These are phyloP conservation scores for Luehdorfia chinensis DNA, from an alignment of 1,140 invertebrate genomes.

Conservation along the genomic window DNA sequence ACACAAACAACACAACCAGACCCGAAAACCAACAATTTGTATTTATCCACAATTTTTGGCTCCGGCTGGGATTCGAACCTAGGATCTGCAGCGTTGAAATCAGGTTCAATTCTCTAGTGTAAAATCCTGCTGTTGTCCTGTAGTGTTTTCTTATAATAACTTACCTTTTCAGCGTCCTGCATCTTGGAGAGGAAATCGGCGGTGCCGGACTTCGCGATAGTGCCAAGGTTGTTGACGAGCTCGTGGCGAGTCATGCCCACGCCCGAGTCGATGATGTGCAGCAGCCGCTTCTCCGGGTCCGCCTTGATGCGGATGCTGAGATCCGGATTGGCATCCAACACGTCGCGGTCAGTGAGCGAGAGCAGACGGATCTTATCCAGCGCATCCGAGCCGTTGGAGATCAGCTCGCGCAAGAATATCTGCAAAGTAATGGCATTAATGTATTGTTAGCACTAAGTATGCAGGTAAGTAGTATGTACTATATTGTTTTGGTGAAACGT, in stretches of 20 bases:
- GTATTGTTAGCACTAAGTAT: too few relatives aligned
- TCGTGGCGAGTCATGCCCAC: slow-evolving; percentile 99
- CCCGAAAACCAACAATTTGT: too few relatives aligned
- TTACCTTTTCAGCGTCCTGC: slow-evolving; percentile 80
- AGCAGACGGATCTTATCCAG: slow-evolving; percentile 96
- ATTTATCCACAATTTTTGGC: too few relatives aligned
- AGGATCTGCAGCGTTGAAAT: too few relatives aligned
- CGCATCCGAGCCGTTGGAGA: slow-evolving; percentile 98
- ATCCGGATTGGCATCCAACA: slow-evolving; percentile 88
- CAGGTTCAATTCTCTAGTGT: too few relatives aligned
- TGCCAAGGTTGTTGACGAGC: slow-evolving; percentile 97
- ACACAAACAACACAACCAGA: too few relatives aligned
- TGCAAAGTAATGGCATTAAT: too few relatives aligned
- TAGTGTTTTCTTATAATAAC: too few relatives aligned
- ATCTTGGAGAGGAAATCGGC: slow-evolving; percentile 98
- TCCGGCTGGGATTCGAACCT: too few relatives aligned
- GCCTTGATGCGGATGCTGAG: slow-evolving; percentile 96
- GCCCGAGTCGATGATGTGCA: slow-evolving; percentile 98
- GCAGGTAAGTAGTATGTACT: too few relatives aligned
- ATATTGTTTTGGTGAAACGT: too few relatives aligned
- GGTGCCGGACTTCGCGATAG: slow-evolving; percentile 99
- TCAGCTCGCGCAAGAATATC: slow-evolving; percentile 98
- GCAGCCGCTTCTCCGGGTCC: slow-evolving; percentile 95
- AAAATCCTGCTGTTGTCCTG: too few relatives aligned
- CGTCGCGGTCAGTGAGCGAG: slow-evolving; percentile 91